phyloP scores from a whole-genome alignment of 2,797 vertebrate species.

The Danio aesculapii region DNA sequence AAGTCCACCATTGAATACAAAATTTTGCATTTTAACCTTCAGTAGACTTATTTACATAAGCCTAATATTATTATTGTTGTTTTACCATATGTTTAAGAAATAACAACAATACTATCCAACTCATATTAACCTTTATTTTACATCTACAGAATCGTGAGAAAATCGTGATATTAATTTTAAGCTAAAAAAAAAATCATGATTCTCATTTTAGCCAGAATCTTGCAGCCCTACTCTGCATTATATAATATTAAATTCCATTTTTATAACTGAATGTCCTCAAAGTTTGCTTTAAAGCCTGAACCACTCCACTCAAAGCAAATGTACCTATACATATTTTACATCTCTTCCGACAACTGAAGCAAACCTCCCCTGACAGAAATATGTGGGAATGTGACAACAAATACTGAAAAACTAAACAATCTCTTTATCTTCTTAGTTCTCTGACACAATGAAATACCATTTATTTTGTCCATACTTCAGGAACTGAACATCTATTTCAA shows the following conservation, averaged over 20 bases:
- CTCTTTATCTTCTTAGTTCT: not conserved
- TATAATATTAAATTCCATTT: not conserved
- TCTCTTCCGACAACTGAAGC: not conserved
- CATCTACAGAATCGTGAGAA: no score
- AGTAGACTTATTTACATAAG: no score
- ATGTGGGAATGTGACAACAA: not conserved
- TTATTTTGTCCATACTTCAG: not conserved
- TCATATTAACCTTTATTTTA: no score
- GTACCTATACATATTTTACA: not conserved
- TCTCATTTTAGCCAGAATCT: no score
- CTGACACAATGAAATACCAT: not conserved
- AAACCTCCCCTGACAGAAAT: not conserved
- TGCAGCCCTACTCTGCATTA: no score
- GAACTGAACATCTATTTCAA: not conserved
- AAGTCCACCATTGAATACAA: no score
- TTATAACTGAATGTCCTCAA: not conserved
- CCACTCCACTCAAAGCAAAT: slow-evolving; percentile 1
- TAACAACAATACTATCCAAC: no score
- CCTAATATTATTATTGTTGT: no score
- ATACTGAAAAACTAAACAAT: not conserved
- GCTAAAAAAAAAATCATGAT: no score
- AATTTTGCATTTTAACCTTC: no score
- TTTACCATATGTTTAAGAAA: no score
- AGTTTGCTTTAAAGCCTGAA: not conserved
- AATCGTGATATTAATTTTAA: no score